phyloP scores from a whole-genome alignment of 2,888 invertebrate species.

The Torymus auratus region DNA sequence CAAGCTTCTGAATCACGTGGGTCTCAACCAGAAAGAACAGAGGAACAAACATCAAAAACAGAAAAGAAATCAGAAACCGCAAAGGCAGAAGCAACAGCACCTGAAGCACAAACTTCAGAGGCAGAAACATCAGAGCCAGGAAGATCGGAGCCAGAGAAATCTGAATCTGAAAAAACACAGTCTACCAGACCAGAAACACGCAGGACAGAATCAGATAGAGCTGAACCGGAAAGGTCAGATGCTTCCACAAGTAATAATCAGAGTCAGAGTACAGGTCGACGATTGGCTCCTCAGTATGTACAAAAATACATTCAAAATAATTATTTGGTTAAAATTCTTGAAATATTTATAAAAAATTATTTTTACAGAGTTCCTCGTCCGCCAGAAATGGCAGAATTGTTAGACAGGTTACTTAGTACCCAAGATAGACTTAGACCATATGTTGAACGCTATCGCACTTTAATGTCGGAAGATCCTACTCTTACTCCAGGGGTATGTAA shows the following conservation, averaged over 20 bases:
- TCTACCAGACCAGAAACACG: slow-evolving; percentile 9
- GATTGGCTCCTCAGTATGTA: slow-evolving; percentile 41
- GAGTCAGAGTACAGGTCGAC: slow-evolving; percentile 37
- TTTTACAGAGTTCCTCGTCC: slow-evolving; percentile 75
- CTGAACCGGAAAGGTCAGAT: slow-evolving; percentile 28
- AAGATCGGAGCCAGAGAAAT: slow-evolving; percentile 11
- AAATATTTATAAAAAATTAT: slow-evolving; percentile 14
- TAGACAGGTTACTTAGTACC: slow-evolving; percentile 79
- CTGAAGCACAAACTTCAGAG: background rate
- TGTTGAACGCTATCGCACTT: slow-evolving; percentile 81
- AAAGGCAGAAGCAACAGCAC: background rate
- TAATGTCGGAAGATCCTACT: slow-evolving; percentile 81
- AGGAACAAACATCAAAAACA: slow-evolving; percentile 19
- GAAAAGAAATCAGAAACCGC: slow-evolving; percentile 9
- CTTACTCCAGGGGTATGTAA: slow-evolving; percentile 75
- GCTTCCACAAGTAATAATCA: slow-evolving; percentile 45
- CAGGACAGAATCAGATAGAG: slow-evolving; percentile 23
- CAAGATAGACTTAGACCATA: slow-evolving; percentile 83
- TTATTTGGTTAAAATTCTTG: background rate
- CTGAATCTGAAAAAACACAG: background rate
- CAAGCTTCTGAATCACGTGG: slow-evolving; percentile 4
- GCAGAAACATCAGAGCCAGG: slow-evolving; percentile 15
- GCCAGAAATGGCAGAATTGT: slow-evolving; percentile 79
- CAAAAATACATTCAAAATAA: slow-evolving; percentile 12
- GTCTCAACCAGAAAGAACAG: slow-evolving; percentile 13